Evolutionary conservation across 2,888 invertebrate species (phyloP), one percentile per base, ranked within the genome.

Genomic region (Teleiodes luculella): DNA sequence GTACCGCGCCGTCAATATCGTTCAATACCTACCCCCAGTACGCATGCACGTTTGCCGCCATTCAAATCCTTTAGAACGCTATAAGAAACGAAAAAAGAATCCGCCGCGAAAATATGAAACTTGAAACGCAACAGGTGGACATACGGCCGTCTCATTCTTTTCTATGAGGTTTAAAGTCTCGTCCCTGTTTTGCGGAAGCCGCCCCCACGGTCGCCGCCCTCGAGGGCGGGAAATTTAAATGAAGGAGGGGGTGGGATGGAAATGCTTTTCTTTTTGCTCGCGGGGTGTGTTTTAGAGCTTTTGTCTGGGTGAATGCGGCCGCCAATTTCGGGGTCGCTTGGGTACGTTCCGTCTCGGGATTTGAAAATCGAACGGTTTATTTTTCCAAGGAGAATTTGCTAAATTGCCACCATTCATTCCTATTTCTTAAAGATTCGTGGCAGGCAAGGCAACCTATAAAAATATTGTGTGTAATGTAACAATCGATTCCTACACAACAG

Each of bases 251-350:
- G 78, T 76, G 82, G 80, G 77, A 83, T 83, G 84, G 79, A 84
- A 84, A 84, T 80, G 84, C 81, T 85, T 89, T 89, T 89, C 86
- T 86, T 89, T 88, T 87, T 87, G 81, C 83, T 83, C 80, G 76
- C 80, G 78, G 85, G 86, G 86, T 83, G 81, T 81, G 83, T 83
- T 86, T 85, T 83, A 85, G 86, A 76, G 84, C 86, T 87, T 86
- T 87, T 89, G 88, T 88, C 85, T 87, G 87, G 83, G 83, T 88
- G 88, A 89, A 86, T 87, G 87, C 87, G 84, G 87, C 81, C 79
- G 75, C 78, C 85, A 84, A 88, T 88, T 87, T 88, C 81, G 88
- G 86, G 87, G 86, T 86, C 86, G 87, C 85, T 86, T 83, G 79
- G 80, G 79, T 75, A 78, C 76, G 70, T 68, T 72, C 66, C 76